A percentile compares a stretch with the other conserved stretches of the same genome.
These are phyloP conservation scores for Nomada fabriciana DNA, from an alignment of 2,888 invertebrate genomes.

Conservation along the genomic window DNA sequence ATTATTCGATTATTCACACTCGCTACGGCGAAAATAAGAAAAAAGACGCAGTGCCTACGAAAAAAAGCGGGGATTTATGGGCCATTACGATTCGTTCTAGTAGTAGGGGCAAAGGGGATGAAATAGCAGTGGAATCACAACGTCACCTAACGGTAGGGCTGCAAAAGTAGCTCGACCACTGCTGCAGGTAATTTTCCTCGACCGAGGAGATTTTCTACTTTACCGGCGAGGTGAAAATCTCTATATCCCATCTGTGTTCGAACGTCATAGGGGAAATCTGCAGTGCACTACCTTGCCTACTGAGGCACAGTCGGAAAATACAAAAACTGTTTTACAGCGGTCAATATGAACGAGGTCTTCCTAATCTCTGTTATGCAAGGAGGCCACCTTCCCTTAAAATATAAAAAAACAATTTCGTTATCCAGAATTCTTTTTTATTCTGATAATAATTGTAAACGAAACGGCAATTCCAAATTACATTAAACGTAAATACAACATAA, in stretches of 20 bases:
- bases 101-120: constrained; percentile 51
- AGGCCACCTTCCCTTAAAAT: not conserved
- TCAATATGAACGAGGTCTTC: not conserved
- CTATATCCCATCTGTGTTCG: no score
- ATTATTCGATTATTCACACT: constrained; percentile 81
- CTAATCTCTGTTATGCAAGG: not conserved
- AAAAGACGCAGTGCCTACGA: constrained; percentile 44
- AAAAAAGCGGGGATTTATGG: constrained; percentile 76
- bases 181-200: not conserved
- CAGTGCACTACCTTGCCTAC: not conserved
- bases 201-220: not conserved
- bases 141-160: constrained; percentile 28
- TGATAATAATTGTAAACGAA: no score
- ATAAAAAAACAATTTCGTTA: not conserved
- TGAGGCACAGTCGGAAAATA: fast-evolving
- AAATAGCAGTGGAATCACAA: not conserved
- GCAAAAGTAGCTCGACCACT: not conserved
- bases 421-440: not conserved
- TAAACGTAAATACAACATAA: no score
- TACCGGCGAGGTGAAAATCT: not conserved
- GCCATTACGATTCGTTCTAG: constrained; percentile 78
- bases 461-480: no score
- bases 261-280: no score
- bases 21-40: constrained; percentile 73
- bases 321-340: not conserved